These are phyloP conservation scores for Semibalanus balanoides DNA, from an alignment of 1,140 invertebrate species.

Conservation along the genomic window DNA sequence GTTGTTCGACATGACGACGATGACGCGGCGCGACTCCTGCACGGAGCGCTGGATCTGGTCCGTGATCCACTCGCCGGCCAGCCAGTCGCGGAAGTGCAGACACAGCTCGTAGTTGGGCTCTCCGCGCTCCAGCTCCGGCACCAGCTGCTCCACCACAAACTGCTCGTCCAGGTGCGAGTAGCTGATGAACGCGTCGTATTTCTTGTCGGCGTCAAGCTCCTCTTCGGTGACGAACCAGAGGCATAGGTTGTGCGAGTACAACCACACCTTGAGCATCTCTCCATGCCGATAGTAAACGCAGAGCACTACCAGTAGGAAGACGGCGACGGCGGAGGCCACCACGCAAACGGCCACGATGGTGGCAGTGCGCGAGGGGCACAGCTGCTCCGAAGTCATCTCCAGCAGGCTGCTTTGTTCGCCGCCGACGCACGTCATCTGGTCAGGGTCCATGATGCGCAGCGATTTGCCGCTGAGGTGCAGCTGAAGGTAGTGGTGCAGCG, in stretches of 20 bases:
- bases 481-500: slow-evolving; percentile 40
- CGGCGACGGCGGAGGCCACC: background rate
- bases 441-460: background rate
- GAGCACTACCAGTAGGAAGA: background rate
- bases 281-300: slow-evolving; percentile 13
- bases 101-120: slow-evolving; percentile 39
- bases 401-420: background rate
- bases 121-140: slow-evolving; percentile 41
- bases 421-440: background rate
- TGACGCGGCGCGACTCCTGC: slow-evolving; percentile 56
- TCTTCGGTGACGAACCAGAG: slow-evolving; percentile 53
- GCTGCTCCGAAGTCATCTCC: background rate
- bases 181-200: slow-evolving; percentile 75
- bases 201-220: slow-evolving; percentile 57
- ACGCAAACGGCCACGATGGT: background rate
- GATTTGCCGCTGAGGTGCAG: background rate
- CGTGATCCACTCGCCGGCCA: slow-evolving; percentile 52
- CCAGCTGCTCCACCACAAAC: slow-evolving; percentile 50
- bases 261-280: slow-evolving; percentile 37
- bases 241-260: slow-evolving; percentile 47
- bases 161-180: slow-evolving; percentile 63
- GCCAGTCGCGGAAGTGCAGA: slow-evolving; percentile 66
- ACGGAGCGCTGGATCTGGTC: slow-evolving; percentile 65
- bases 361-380: background rate
- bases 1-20: slow-evolving; percentile 63